A percentile compares a stretch with the other conserved stretches of the same genome.
phyloP scores from a whole-genome alignment of 2,797 vertebrate genomes.

The Siniperca obscura region DNA sequence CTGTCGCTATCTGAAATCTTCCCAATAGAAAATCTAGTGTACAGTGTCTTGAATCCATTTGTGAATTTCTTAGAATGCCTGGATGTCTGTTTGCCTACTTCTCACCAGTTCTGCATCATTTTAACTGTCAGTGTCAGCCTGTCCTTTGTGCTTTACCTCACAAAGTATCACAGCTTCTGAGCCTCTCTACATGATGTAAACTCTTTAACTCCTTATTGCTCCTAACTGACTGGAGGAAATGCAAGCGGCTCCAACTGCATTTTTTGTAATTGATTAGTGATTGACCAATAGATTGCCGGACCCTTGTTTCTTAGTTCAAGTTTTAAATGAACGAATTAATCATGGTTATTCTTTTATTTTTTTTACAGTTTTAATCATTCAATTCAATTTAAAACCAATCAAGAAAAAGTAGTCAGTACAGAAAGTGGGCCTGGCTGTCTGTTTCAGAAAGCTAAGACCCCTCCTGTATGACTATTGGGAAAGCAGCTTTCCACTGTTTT shows the following conservation, averaged over 20 bases:
- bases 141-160: conserved; percentile 19
- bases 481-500: neutral
- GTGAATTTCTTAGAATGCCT: conserved; percentile 30
- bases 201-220: neutral
- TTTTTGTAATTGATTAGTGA: neutral
- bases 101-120: conserved; percentile 45
- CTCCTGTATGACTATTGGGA: neutral
- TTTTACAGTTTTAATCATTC: neutral
- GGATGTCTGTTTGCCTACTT: conserved; percentile 40
- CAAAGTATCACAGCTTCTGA: neutral
- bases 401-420: neutral
- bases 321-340: neutral
- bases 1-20: conserved; percentile 11
- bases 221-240: neutral
- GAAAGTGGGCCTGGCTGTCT: neutral
- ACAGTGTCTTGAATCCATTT: conserved; percentile 1
- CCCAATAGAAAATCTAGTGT: neutral
- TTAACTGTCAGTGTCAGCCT: conserved; percentile 3
- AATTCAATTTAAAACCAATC: neutral
- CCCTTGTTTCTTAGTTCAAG: neutral
- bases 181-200: neutral
- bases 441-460: neutral
- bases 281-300: neutral
- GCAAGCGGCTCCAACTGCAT: neutral
- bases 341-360: neutral